A percentile compares a stretch with the other conserved stretches of the same genome.
Conservation (phyloP, 2,888 invertebrate species). For the Drosophila peninsularis region DNA sequence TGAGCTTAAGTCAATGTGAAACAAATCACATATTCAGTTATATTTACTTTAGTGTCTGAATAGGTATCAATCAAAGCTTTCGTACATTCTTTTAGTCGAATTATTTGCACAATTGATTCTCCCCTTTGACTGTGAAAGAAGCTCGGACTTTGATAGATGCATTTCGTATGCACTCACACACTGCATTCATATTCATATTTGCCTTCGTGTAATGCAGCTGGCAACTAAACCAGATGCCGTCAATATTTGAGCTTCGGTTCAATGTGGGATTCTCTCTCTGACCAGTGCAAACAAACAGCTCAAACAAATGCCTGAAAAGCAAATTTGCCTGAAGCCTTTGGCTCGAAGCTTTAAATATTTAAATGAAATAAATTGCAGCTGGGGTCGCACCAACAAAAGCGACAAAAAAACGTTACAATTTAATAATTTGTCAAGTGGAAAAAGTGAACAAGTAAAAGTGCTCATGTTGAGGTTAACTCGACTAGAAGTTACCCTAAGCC, state of each 20-base stretch:
- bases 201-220: constrained; percentile 38
- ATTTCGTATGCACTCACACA: neutral
- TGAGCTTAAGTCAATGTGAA: neutral
- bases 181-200: constrained; percentile 22
- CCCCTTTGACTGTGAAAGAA: constrained; percentile 26
- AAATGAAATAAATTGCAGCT: constrained; percentile 55
- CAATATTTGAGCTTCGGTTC: constrained; percentile 66
- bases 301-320: neutral
- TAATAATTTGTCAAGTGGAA: constrained; percentile 63
- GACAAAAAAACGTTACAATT: constrained; percentile 38
- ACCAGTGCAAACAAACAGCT: constrained; percentile 23
- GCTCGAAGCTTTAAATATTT: constrained; percentile 34
- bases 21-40: neutral
- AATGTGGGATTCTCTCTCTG: constrained; percentile 50
- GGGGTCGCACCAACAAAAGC: constrained; percentile 16
- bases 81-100: constrained; percentile 11
- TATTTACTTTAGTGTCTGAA: neutral
- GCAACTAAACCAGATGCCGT: constrained; percentile 60
- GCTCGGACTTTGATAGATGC: constrained; percentile 17
- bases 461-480: neutral
- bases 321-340: neutral
- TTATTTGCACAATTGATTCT: constrained; percentile 27
- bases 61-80: neutral
- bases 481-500: neutral
- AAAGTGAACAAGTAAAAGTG: constrained; percentile 60